Evolutionary conservation across 2,113 vertebrate genomes (phyloP).

Genomic region (Apteryx owenii): DNA sequence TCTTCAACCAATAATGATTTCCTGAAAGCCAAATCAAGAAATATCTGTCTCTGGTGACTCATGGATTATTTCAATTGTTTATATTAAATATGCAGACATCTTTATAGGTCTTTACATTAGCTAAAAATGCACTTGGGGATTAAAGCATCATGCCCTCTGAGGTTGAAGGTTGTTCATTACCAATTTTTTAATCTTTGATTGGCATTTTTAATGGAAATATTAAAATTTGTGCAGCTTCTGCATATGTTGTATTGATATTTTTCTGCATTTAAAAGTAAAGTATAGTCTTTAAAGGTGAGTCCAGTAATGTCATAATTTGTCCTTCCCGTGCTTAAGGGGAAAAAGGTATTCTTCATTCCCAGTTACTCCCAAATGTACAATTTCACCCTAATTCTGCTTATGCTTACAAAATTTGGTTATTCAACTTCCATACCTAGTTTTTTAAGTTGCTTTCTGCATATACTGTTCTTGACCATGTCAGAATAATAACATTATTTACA

Average conservation of each 20-base stretch:
- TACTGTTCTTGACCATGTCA: neutral
- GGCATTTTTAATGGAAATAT: neutral
- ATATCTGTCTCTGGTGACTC: neutral
- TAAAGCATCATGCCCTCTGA: neutral
- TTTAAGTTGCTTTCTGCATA: neutral
- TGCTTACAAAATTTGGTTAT: neutral
- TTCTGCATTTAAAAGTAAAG: neutral
- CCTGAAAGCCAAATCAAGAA: neutral
- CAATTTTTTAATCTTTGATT: neutral
- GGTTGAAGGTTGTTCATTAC: neutral
- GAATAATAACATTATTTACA: neutral
- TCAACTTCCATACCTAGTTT: neutral
- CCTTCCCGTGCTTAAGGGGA: neutral
- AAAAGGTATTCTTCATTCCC: neutral
- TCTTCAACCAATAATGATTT: neutral
- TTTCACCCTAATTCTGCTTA: neutral
- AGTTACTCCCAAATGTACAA: neutral
- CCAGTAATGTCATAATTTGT: neutral
- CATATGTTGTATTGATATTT: neutral
- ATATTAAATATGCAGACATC: neutral
- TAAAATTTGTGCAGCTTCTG: neutral
- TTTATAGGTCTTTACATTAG: neutral
- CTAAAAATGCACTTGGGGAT: neutral
- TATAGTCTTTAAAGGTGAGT: neutral
- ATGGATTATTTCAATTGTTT: neutral